A percentile compares a stretch with the other conserved stretches of the same genome.
These are phyloP conservation scores for Tetramorium bicarinatum DNA, from an alignment of 2,888 invertebrate species.

Conservation along the genomic window DNA sequence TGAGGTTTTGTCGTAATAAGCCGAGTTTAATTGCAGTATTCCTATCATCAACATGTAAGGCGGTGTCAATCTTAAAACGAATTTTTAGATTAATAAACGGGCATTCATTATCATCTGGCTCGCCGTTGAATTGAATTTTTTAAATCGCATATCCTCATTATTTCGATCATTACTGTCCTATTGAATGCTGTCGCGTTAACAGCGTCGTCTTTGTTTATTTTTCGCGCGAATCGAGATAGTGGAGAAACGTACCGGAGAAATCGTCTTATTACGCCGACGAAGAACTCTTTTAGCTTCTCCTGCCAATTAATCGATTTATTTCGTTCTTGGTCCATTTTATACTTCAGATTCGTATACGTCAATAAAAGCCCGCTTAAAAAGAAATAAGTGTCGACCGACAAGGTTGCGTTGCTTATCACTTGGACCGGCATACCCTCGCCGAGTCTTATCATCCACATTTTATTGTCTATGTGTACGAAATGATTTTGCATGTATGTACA, in stretches of 20 bases:
- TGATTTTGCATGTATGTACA: background rate
- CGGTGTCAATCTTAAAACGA: slow-evolving; percentile 85
- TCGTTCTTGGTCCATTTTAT: slow-evolving; percentile 63
- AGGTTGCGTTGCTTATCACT: slow-evolving; percentile 85
- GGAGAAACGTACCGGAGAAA: slow-evolving; percentile 84
- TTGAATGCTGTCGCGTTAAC: background rate
- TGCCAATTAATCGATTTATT: slow-evolving; percentile 64
- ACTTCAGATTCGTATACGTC: slow-evolving; percentile 74
- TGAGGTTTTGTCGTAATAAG: slow-evolving; percentile 84
- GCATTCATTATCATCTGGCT: background rate
- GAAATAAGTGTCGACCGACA: slow-evolving; percentile 87
- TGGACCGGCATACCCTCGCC: slow-evolving; percentile 84
- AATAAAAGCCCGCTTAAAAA: slow-evolving; percentile 85
- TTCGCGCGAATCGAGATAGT: background rate
- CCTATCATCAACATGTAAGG: slow-evolving; percentile 86
- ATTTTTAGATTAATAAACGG: background rate
- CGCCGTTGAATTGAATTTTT: background rate
- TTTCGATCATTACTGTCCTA: background rate
- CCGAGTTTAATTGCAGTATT: slow-evolving; percentile 84
- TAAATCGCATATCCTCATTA: background rate
- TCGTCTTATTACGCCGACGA: slow-evolving; percentile 81
- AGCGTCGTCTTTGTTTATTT: slow-evolving; percentile 24
- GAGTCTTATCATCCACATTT: slow-evolving; percentile 81
- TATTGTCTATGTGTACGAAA: slow-evolving; percentile 81
- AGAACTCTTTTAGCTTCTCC: slow-evolving; percentile 70